These are phyloP conservation scores for Mixornis gularis DNA, from an alignment of 2,113 vertebrate species.

Conservation along the genomic window DNA sequence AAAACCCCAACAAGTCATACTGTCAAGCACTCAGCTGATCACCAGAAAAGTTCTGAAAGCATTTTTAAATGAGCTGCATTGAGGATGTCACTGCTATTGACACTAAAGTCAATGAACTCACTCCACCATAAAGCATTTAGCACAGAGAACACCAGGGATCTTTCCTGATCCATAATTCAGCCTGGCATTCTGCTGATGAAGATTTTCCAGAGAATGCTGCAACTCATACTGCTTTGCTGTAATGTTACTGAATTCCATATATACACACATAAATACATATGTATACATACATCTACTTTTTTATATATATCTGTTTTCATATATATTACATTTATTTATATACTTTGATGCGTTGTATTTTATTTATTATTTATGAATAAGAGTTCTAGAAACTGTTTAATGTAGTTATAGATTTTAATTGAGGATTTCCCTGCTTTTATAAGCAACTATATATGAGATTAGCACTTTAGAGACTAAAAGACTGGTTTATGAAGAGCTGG, in stretches of 20 bases:
- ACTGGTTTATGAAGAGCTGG: neutral
- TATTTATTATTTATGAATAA: neutral
- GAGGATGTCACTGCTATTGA: neutral
- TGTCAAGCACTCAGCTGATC: neutral
- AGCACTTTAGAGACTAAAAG: neutral
- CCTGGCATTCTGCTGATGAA: conserved; percentile 8
- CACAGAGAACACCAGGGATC: neutral
- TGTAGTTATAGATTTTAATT: conserved; percentile 7
- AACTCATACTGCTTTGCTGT: neutral
- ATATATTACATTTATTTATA: neutral
- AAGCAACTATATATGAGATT: neutral
- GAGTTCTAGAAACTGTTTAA: neutral
- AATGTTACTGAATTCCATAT: neutral
- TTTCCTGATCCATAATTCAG: conserved; percentile 13
- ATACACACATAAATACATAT: neutral
- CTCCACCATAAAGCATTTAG: neutral
- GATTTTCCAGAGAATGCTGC: neutral
- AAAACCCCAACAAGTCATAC: neutral
- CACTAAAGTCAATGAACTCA: neutral
- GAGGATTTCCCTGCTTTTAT: conserved; percentile 10
- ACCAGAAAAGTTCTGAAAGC: neutral
- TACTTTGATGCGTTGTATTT: neutral
- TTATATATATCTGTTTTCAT: neutral
- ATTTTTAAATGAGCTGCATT: neutral
- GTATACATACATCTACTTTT: neutral